Conservation (phyloP, 2,888 invertebrate species). For the Leptopilina myrica region DNA sequence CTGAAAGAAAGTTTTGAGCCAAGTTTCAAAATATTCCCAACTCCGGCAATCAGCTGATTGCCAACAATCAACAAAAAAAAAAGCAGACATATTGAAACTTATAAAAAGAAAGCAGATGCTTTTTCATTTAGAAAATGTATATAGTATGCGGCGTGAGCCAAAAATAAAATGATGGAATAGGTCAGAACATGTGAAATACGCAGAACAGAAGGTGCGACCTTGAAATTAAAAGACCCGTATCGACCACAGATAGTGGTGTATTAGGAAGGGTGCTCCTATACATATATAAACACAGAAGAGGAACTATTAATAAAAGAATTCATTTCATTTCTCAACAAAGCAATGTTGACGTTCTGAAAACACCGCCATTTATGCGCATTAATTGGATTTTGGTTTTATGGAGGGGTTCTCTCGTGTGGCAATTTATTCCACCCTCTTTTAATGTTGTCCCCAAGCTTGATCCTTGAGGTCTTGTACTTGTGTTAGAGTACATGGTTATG, state of each 20-base stretch:
- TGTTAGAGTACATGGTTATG: conserved; percentile 4
- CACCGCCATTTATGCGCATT: conserved; percentile 28
- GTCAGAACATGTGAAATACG: neutral
- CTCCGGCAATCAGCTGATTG: no score
- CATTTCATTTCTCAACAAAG: conserved; percentile 30
- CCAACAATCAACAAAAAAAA: no score
- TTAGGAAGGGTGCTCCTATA: conserved; percentile 11
- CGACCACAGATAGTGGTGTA: conserved; percentile 19
- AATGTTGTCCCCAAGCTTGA: conserved; percentile 20
- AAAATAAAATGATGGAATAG: no score
- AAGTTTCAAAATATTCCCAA: no score
- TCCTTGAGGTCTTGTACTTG: conserved; percentile 19
- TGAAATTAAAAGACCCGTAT: conserved; percentile 34
- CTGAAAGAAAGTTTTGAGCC: no score
- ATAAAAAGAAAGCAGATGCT: no score
- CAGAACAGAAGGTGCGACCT: conserved; percentile 25
- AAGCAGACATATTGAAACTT: no score
- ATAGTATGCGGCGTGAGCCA: no score
- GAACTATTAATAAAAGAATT: conserved; percentile 34
- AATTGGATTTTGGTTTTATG: conserved; percentile 30
- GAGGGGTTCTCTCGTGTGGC: neutral
- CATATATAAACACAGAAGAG: neutral
- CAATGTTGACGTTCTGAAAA: conserved; percentile 34
- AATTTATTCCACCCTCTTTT: conserved; percentile 38
- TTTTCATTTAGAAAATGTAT: no score